Evolutionary conservation across 1,140 invertebrate genomes (phyloP).

Genomic region (Drosophila pseudoananassae): DNA sequence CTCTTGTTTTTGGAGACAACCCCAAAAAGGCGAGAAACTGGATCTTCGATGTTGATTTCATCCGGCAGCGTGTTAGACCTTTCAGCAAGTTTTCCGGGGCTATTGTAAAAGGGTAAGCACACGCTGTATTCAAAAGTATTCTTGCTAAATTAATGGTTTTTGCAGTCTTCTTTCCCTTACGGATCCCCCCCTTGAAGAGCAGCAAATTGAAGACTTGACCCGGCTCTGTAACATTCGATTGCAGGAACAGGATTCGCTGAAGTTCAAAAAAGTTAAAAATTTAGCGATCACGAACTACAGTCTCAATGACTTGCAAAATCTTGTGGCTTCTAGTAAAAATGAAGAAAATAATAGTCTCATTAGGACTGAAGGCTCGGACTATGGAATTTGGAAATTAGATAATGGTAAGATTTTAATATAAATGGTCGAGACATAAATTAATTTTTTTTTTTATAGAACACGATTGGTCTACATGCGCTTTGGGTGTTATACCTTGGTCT

Average conservation of each 20-base stretch:
- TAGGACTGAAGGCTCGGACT: background rate
- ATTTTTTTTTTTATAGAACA: slow-evolving; percentile 17
- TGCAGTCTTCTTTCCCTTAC: slow-evolving; percentile 60
- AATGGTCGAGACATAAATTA: background rate
- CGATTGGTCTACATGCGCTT: slow-evolving; percentile 64
- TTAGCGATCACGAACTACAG: background rate
- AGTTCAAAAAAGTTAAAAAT: background rate
- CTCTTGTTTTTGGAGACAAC: slow-evolving; percentile 69
- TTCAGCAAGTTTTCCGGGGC: slow-evolving; percentile 53
- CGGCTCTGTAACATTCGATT: slow-evolving; percentile 24
- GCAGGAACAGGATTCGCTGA: background rate
- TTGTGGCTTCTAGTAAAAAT: background rate
- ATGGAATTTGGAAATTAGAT: slow-evolving; percentile 53
- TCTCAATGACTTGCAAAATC: slow-evolving; percentile 12
- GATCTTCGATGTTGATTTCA: slow-evolving; percentile 65
- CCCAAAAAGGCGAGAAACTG: slow-evolving; percentile 60
- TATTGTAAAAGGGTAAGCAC: slow-evolving; percentile 58
- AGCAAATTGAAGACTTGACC: slow-evolving; percentile 34
- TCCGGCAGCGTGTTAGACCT: slow-evolving; percentile 39
- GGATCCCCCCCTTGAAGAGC: slow-evolving; percentile 44
- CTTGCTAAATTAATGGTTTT: background rate
- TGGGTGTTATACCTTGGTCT: slow-evolving; percentile 63
- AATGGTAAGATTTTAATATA: slow-evolving; percentile 20
- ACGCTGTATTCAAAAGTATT: background rate
- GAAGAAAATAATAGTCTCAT: background rate